Percentiles rank a stretch among this genome's conserved stretches.
phyloP scores from a whole-genome alignment of 2,797 vertebrate species.

The Morus bassanus region DNA sequence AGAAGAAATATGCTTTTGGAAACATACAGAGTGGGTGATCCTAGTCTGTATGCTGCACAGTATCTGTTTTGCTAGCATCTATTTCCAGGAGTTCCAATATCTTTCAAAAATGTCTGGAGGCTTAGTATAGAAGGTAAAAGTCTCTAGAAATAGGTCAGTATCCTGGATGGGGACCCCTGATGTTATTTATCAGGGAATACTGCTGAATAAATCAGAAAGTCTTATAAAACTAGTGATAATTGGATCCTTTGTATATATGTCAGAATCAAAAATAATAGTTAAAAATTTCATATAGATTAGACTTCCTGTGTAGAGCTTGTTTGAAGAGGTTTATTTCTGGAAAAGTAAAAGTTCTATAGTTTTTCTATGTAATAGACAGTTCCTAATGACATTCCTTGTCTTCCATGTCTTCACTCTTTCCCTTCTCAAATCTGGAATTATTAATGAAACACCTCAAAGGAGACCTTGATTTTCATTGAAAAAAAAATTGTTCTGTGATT shows the following conservation, averaged over 20 bases:
- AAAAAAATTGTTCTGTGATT: background rate
- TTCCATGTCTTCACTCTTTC: background rate
- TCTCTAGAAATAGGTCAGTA: background rate
- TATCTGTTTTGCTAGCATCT: background rate
- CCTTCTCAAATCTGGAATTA: background rate
- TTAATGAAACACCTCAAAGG: background rate
- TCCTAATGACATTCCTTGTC: background rate
- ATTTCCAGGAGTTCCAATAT: background rate
- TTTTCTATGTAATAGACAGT: background rate
- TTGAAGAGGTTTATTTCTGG: background rate
- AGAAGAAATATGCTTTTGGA: background rate
- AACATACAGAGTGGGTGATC: background rate
- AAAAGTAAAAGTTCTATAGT: rapidly evolving
- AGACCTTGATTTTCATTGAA: background rate
- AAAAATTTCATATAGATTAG: background rate
- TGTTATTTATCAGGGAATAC: background rate
- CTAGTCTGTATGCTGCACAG: background rate
- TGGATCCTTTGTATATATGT: background rate
- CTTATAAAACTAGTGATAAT: background rate
- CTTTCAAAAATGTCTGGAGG: background rate
- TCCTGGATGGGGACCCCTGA: background rate
- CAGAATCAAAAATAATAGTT: background rate
- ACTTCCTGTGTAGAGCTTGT: background rate
- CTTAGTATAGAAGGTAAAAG: background rate
- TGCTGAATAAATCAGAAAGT: background rate